Evolutionary conservation across 1,140 invertebrate species (phyloP).

Genomic region (Atta colombica): DNA sequence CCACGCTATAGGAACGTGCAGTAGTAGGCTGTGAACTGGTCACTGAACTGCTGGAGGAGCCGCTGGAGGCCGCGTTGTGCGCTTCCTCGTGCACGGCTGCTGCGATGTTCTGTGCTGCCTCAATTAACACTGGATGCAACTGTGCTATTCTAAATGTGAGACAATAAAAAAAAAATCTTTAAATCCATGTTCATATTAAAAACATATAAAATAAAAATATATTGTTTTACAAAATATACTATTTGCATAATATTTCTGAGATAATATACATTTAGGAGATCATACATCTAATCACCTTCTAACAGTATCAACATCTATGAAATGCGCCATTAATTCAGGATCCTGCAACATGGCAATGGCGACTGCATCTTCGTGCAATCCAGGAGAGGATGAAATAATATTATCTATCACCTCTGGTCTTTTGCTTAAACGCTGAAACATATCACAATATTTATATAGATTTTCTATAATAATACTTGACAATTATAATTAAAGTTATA

Average conservation of each 20-base stretch:
- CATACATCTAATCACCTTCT: conserved; percentile 80
- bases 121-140: conserved; percentile 86
- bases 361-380: conserved; percentile 86
- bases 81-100: conserved; percentile 87
- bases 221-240: not conserved
- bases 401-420: conserved; percentile 87
- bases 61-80: conserved; percentile 76
- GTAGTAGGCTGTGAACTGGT: conserved; percentile 77
- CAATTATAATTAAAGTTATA: not conserved
- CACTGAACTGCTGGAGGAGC: conserved; percentile 76
- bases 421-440: conserved; percentile 85
- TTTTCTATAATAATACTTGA: conserved; percentile 32
- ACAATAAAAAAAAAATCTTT: conserved; percentile 32
- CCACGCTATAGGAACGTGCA: conserved; percentile 86
- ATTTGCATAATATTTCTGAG: not conserved
- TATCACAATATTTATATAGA: conserved; percentile 41
- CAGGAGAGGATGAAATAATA: conserved; percentile 87
- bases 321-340: conserved; percentile 87
- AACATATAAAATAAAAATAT: not conserved
- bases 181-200: not conserved
- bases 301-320: conserved; percentile 86
- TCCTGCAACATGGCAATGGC: conserved; percentile 88
- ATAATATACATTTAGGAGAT: not conserved
- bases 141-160: conserved; percentile 82
- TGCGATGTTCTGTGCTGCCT: conserved; percentile 86